Evolutionary conservation across 1,140 invertebrate species (phyloP).

Genomic region (Planococcus citri): DNA sequence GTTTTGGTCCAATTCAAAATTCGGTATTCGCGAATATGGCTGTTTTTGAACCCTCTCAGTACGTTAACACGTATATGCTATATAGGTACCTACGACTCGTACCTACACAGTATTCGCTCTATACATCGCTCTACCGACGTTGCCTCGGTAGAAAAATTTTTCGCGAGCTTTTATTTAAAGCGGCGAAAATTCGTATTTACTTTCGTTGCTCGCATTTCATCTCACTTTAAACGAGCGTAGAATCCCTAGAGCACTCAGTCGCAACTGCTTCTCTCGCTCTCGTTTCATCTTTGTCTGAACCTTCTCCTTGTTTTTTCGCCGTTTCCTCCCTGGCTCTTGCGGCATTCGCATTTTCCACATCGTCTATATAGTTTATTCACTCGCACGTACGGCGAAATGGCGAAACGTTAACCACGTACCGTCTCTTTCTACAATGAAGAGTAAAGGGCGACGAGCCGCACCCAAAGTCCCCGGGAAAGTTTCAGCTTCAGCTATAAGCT

Average conservation of each 20-base stretch:
- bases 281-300: not conserved
- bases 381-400: not conserved
- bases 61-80: too few species aligned
- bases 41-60: too few species aligned
- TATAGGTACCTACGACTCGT: too few species aligned
- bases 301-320: not conserved
- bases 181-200: slow-evolving; percentile 6
- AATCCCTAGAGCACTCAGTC: not conserved
- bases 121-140: not conserved
- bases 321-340: not conserved
- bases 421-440: not conserved
- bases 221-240: slow-evolving; percentile 1
- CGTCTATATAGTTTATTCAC: not conserved
- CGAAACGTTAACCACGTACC: not conserved
- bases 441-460: slow-evolving; percentile 15
- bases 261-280: not conserved
- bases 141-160: too few species aligned
- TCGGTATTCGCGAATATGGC: too few species aligned
- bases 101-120: too few species aligned
- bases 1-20: too few species aligned
- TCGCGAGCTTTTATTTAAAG: not conserved
- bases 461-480: slow-evolving; percentile 18
- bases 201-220: not conserved
- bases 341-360: not conserved
- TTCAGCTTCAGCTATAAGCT: slow-evolving; percentile 15